A percentile compares a stretch with the other conserved stretches of the same genome.
Evolutionary conservation across 2,113 vertebrate species (phyloP).

Genomic region (Mixornis gularis): DNA sequence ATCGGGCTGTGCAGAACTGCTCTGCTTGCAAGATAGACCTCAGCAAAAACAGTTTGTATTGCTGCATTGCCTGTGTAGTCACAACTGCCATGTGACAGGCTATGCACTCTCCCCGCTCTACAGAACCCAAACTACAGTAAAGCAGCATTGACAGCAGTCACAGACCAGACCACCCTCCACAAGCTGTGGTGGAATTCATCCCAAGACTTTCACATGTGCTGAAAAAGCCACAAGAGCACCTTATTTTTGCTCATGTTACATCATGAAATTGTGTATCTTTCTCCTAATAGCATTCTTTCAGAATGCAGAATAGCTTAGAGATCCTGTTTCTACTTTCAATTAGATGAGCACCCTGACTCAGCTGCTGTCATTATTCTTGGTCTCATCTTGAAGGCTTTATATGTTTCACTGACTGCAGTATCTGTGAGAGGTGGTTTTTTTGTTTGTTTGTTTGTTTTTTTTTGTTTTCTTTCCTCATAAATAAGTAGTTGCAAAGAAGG

Average conservation of each 20-base stretch:
- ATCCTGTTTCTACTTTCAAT: not conserved
- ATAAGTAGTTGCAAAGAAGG: not conserved
- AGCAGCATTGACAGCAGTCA: not conserved
- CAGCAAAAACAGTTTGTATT: not conserved
- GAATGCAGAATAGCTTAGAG: not conserved
- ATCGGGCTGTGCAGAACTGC: not conserved
- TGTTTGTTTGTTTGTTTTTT: not conserved
- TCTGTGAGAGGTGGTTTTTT: not conserved
- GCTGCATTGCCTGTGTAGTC: not conserved
- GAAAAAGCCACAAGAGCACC: not conserved
- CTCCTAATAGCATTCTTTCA: not conserved
- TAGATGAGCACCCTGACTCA: not conserved
- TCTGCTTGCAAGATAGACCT: not conserved
- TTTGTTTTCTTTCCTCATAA: not conserved
- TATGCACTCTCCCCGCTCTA: not conserved
- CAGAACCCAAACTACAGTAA: not conserved
- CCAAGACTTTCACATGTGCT: not conserved
- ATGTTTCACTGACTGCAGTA: not conserved
- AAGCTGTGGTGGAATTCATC: not conserved
- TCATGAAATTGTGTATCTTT: accelerated
- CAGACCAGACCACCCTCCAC: not conserved
- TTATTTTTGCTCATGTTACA: accelerated
- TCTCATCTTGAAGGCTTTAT: not conserved
- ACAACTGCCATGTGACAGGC: accelerated
- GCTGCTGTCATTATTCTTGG: not conserved